These are phyloP conservation scores for Ostrea edulis DNA, from an alignment of 1,140 invertebrate species.

Conservation along the genomic window DNA sequence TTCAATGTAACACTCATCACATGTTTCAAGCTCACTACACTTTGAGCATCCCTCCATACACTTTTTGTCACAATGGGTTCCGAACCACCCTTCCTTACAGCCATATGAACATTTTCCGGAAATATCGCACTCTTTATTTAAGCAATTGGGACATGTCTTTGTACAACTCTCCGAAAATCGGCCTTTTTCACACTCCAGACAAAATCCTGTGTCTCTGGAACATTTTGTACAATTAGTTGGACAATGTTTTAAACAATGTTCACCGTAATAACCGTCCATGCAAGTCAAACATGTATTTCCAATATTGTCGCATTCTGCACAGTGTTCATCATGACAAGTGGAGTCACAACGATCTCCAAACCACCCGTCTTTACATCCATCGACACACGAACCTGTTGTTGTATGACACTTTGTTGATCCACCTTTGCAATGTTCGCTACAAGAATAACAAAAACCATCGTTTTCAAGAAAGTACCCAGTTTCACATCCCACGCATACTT, in stretches of 20 bases:
- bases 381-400: constrained; percentile 33
- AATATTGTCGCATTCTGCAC: constrained; percentile 37
- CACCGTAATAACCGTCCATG: constrained; percentile 35
- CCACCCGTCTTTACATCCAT: constrained; percentile 45
- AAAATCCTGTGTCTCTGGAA: constrained; percentile 26
- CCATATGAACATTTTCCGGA: constrained; percentile 36
- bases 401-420: constrained; percentile 23
- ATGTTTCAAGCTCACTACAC: constrained; percentile 12
- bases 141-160: constrained; percentile 34
- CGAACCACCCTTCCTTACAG: constrained; percentile 44
- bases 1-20: constrained; percentile 37
- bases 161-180: constrained; percentile 15
- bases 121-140: constrained; percentile 19
- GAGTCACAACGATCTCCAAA: constrained; percentile 40
- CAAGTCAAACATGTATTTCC: constrained; percentile 19
- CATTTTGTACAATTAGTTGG: constrained; percentile 42
- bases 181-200: constrained; percentile 28
- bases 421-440: constrained; percentile 43
- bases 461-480: constrained; percentile 32
- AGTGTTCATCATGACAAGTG: constrained; percentile 28
- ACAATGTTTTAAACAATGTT: constrained; percentile 28
- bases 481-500: constrained; percentile 45
- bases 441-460: constrained; percentile 20
- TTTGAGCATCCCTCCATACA: constrained; percentile 36
- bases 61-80: not conserved